Percentiles rank a stretch among this genome's conserved stretches.
Conservation (phyloP, 2,888 invertebrate species). For the Mimachlamys varia region DNA sequence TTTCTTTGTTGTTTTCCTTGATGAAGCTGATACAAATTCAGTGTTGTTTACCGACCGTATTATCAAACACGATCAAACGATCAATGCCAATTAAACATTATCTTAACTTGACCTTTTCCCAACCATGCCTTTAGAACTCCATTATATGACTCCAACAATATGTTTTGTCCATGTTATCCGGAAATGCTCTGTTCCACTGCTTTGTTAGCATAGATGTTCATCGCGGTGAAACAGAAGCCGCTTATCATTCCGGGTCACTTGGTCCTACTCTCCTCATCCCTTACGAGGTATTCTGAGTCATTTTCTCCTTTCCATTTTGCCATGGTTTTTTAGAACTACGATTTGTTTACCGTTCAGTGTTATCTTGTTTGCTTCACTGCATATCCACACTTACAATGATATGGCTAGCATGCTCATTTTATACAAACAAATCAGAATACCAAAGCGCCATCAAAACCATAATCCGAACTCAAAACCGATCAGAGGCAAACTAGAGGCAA, state of each 20-base stretch:
- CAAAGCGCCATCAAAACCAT: no score
- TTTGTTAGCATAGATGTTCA: neutral
- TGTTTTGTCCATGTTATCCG: neutral
- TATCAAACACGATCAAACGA: neutral
- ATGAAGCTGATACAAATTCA: constrained; percentile 6
- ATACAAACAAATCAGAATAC: no score
- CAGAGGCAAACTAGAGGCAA: no score
- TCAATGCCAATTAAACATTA: neutral
- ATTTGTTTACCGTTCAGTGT: no score
- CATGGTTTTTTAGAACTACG: no score
- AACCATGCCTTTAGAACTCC: neutral
- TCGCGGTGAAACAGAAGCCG: neutral
- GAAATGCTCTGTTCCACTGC: neutral
- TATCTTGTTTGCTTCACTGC: no score
- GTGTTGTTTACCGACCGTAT: neutral
- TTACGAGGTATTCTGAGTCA: no score
- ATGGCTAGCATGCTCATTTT: no score
- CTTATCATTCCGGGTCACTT: neutral
- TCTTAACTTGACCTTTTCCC: neutral
- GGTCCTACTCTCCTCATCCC: neutral
- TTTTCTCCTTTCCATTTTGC: no score
- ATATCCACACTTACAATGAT: no score
- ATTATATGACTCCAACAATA: neutral
- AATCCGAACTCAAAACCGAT: no score
- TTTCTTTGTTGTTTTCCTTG: constrained; percentile 11